Conservation (phyloP, 2,888 invertebrate species). For the Thera obeliscata region DNA sequence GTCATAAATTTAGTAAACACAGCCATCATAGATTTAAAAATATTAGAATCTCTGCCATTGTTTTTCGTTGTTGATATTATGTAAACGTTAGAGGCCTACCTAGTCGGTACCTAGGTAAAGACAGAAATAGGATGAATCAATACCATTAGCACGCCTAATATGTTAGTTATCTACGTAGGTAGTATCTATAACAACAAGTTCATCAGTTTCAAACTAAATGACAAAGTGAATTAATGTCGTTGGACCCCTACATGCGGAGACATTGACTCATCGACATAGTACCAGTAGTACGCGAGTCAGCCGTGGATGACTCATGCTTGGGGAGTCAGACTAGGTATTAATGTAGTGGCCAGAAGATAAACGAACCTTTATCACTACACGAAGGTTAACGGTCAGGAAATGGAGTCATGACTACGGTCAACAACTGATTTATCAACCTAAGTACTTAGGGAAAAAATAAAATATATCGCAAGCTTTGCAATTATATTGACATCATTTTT, state of each 20-base stretch:
- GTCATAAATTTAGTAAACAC: neutral
- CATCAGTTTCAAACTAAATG: conserved; percentile 42
- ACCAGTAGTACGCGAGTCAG: conserved; percentile 62
- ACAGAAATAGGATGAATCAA: too few species aligned
- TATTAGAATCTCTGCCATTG: conserved; percentile 4
- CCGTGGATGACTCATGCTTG: conserved; percentile 50
- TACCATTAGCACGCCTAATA: too few species aligned
- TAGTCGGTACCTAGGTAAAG: too few species aligned
- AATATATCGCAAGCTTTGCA: neutral
- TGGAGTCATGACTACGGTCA: conserved; percentile 14
- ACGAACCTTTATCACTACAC: conserved; percentile 31
- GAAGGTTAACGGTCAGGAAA: conserved; percentile 37
- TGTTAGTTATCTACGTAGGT: too few species aligned
- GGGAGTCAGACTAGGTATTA: conserved; percentile 32
- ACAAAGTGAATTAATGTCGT: conserved; percentile 49
- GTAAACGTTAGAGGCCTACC: neutral
- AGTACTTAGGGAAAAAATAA: too few species aligned
- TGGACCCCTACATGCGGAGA: conserved; percentile 45
- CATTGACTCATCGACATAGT: conserved; percentile 68
- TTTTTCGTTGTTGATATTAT: conserved; percentile 3
- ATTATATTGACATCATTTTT: neutral
- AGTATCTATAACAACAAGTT: too few species aligned
- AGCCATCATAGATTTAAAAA: neutral
- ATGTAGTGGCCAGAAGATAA: conserved; percentile 29
- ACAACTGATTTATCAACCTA: neutral